These are phyloP conservation scores for Caenorhabditis sinica DNA, from an alignment of 2,888 invertebrate species.

Conservation along the genomic window DNA sequence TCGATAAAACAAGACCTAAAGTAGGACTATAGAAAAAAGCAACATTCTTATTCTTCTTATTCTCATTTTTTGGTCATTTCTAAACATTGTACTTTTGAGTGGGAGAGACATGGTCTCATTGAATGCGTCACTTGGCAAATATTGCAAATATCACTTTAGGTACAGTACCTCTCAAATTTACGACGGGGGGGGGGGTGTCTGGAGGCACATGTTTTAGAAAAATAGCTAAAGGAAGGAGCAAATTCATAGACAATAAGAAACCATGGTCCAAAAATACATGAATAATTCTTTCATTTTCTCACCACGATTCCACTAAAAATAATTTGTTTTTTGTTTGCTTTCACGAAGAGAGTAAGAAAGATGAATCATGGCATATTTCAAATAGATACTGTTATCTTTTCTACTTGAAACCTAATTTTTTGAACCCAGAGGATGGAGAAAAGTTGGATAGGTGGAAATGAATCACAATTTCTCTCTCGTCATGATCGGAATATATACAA, in stretches of 20 bases:
- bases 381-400: slow-evolving; percentile 32
- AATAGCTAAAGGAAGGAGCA: not conserved
- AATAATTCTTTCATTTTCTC: slow-evolving; percentile 9
- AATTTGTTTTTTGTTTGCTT: slow-evolving; percentile 16
- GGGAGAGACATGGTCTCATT: slow-evolving; percentile 40
- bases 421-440: slow-evolving; percentile 18
- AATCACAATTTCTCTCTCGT: slow-evolving; percentile 46
- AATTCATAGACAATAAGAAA: slow-evolving; percentile 7
- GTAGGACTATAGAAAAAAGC: not conserved
- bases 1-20: not conserved
- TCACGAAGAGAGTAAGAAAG: not conserved
- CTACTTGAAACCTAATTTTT: slow-evolving; percentile 10
- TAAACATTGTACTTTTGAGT: slow-evolving; percentile 57
- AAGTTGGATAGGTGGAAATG: slow-evolving; percentile 29
- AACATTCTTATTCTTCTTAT: slow-evolving; percentile 12
- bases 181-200: not conserved
- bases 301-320: not conserved
- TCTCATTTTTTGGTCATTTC: slow-evolving; percentile 18
- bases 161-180: slow-evolving; percentile 26
- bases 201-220: not conserved
- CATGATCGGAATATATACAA: slow-evolving; percentile 64
- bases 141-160: slow-evolving; percentile 30
- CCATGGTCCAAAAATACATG: not conserved
- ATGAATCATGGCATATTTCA: slow-evolving; percentile 10
- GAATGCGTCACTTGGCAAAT: slow-evolving; percentile 56